Evolutionary conservation across 1,140 invertebrate genomes (phyloP).

Genomic region (Orchesella cincta): DNA sequence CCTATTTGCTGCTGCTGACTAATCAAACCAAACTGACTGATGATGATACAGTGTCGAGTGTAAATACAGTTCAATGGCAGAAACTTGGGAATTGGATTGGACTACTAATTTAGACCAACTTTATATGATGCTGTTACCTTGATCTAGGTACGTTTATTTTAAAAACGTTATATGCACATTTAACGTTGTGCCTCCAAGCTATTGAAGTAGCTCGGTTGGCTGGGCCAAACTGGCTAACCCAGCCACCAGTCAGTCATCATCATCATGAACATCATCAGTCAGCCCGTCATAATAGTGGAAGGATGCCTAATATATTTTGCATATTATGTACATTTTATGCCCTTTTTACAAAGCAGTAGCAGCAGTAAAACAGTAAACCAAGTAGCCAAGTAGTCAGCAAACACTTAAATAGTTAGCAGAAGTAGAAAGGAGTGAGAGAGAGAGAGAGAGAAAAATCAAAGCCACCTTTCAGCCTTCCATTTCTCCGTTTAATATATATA

Average conservation of each 20-base stretch:
- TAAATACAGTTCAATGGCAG: too few relatives aligned
- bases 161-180: background rate
- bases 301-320: too few relatives aligned
- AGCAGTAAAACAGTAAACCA: background rate
- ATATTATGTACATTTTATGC: too few relatives aligned
- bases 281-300: background rate
- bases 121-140: too few relatives aligned
- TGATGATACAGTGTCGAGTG: slow-evolving; percentile 4
- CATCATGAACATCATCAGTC: slow-evolving; percentile 2
- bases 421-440: too few relatives aligned
- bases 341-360: too few relatives aligned
- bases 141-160: background rate
- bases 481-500: too few relatives aligned
- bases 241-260: slow-evolving; percentile 18
- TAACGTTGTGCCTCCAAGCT: slow-evolving; percentile 6
- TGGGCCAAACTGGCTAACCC: background rate
- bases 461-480: too few relatives aligned
- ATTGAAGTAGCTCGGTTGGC: slow-evolving; percentile 4
- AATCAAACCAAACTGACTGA: slow-evolving; percentile 10
- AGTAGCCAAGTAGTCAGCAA: background rate
- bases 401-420: background rate
- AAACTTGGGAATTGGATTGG: too few relatives aligned
- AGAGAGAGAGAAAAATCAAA: too few relatives aligned
- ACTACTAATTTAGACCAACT: too few relatives aligned
- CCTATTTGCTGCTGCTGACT: slow-evolving; percentile 7